Conservation (phyloP, 1,140 invertebrate genomes). For the Battus philenor region DNA sequence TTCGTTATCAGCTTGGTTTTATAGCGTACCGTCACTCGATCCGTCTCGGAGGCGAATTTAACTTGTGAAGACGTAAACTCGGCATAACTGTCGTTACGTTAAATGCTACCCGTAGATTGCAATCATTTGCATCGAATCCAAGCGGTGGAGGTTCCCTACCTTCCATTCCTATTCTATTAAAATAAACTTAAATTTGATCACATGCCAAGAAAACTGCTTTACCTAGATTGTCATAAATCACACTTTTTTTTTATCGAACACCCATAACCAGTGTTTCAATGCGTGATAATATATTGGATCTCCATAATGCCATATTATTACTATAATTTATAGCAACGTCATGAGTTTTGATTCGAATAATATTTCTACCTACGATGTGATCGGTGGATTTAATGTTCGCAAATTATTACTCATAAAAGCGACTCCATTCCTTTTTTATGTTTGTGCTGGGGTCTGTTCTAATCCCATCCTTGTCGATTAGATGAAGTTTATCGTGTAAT, state of each 20-base stretch:
- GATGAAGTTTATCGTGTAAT: not conserved
- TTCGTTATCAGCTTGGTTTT: slow-evolving; percentile 40
- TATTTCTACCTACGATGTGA: not conserved
- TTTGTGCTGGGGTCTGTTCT: too few species aligned
- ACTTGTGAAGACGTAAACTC: slow-evolving; percentile 5
- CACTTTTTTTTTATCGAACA: not conserved
- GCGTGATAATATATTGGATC: slow-evolving; percentile 11
- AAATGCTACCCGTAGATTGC: not conserved
- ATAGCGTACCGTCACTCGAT: slow-evolving; percentile 36
- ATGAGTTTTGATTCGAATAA: too few species aligned
- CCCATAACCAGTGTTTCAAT: not conserved
- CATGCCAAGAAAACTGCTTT: slow-evolving; percentile 8
- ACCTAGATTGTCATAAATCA: slow-evolving; percentile 7
- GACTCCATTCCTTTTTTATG: not conserved
- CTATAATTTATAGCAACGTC: slow-evolving; percentile 6
- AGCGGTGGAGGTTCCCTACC: not conserved
- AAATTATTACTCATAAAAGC: slow-evolving; percentile 7
- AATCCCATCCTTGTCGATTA: too few species aligned
- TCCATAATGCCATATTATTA: slow-evolving; percentile 10
- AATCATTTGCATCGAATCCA: not conserved
- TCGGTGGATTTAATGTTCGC: not conserved
- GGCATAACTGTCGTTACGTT: slow-evolving; percentile 1
- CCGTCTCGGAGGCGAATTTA: slow-evolving; percentile 27
- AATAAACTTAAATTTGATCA: slow-evolving; percentile 9
- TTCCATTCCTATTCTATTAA: not conserved